Conservation (phyloP, 37 sponge, comb jelly and placozoan species). For the Chondrilla cf. caribensis region DNA sequence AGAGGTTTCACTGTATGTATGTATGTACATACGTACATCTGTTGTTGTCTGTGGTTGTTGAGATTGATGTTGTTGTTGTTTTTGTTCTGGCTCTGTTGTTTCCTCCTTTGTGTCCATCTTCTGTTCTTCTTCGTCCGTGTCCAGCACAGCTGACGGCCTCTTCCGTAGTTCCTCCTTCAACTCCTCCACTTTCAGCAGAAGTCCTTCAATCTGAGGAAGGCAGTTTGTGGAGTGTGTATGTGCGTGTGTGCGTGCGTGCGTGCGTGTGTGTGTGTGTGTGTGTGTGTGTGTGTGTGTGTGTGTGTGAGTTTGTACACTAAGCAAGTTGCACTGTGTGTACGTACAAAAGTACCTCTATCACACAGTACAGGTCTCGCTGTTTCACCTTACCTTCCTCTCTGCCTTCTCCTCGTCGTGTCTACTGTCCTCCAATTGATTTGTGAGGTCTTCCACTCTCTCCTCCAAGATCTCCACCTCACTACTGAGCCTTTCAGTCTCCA, state of each 20-base stretch:
- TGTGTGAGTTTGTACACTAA: not conserved
- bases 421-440: slow-evolving; percentile 19
- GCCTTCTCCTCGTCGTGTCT: slow-evolving; percentile 21
- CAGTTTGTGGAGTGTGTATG: not conserved
- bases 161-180: slow-evolving; percentile 4
- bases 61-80: too few species aligned
- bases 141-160: not conserved
- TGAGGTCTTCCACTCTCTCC: slow-evolving; percentile 10
- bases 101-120: not conserved
- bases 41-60: not conserved
- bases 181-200: not conserved
- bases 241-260: not conserved
- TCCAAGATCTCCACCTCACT: not conserved
- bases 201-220: slow-evolving; percentile 9
- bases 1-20: too few species aligned
- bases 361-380: too few species aligned
- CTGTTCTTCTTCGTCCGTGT: not conserved
- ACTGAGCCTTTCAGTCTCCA: not conserved
- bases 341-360: too few species aligned
- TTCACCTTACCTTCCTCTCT: slow-evolving; percentile 8
- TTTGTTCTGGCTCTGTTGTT: too few species aligned
- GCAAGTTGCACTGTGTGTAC: too few species aligned
- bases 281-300: slow-evolving; percentile 1
- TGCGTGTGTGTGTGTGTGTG: not conserved
- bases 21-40: not conserved